Percentiles rank a stretch among this genome's conserved stretches.
These are phyloP conservation scores for Cygnus atratus DNA, from an alignment of 2,113 vertebrate species.

Conservation along the genomic window DNA sequence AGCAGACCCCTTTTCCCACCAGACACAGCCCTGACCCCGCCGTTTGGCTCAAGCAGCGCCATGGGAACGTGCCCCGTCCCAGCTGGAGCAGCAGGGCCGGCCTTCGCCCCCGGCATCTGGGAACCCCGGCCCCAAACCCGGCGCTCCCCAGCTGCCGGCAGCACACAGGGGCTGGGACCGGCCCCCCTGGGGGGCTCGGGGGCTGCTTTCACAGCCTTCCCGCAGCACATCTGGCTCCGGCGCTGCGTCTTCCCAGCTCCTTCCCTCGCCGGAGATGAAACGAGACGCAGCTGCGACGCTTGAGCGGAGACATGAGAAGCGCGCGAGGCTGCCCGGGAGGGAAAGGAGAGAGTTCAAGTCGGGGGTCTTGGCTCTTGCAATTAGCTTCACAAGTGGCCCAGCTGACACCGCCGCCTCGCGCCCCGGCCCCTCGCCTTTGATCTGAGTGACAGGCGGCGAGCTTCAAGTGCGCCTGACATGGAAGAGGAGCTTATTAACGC, in stretches of 20 bases:
- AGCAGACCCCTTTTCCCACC: neutral
- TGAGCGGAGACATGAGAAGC: neutral
- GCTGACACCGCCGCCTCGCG: slow-evolving; percentile 27
- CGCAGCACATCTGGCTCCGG: neutral
- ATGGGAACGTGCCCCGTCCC: neutral
- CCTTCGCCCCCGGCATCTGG: neutral
- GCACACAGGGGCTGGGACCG: neutral
- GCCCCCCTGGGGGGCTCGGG: fast-evolving
- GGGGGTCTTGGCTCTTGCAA: slow-evolving; percentile 44
- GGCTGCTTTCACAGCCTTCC: neutral
- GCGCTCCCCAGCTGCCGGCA: neutral
- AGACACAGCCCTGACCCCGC: neutral
- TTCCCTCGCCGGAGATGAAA: neutral
- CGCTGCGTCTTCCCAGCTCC: neutral
- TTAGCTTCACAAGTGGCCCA: slow-evolving; percentile 60
- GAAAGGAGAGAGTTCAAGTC: neutral
- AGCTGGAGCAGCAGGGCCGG: neutral
- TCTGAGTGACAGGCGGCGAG: slow-evolving; percentile 54
- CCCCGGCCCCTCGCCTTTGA: slow-evolving; percentile 58
- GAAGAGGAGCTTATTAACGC: neutral
- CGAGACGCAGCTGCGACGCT: neutral
- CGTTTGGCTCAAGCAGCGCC: neutral
- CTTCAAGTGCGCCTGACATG: neutral
- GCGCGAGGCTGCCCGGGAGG: neutral
- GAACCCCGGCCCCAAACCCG: neutral